phyloP scores from a whole-genome alignment of 2,888 invertebrate genomes.

The Altica lythri region DNA sequence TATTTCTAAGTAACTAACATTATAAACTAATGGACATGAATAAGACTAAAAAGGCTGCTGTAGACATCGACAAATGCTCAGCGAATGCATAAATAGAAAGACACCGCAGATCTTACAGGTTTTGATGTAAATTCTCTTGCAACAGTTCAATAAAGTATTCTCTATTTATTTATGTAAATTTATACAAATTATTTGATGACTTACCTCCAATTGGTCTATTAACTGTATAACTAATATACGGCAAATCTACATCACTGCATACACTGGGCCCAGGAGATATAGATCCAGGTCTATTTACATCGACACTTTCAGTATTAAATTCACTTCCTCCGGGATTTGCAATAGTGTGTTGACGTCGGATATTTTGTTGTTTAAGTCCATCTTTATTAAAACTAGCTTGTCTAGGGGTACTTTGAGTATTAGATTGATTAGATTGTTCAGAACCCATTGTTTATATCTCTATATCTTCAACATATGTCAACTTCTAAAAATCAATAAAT shows the following conservation, averaged over 20 bases:
- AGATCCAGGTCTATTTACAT: conserved; percentile 67
- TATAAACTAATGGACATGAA: too few species aligned
- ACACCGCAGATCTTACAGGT: too few species aligned
- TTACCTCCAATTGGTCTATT: conserved; percentile 84
- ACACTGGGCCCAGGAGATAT: conserved; percentile 87
- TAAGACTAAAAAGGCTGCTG: too few species aligned
- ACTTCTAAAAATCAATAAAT: too few species aligned
- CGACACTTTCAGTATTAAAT: conserved; percentile 39
- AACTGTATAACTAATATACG: conserved; percentile 89
- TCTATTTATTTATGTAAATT: too few species aligned
- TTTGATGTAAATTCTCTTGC: too few species aligned
- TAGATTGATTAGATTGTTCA: conserved; percentile 53
- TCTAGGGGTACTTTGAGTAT: conserved; percentile 38
- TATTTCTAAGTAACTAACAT: too few species aligned
- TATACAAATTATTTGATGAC: conserved; percentile 9
- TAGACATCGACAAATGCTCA: too few species aligned
- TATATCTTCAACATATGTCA: background rate
- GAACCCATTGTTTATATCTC: conserved; percentile 52
- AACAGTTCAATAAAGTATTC: too few species aligned
- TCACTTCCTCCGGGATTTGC: conserved; percentile 53
- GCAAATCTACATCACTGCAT: conserved; percentile 86
- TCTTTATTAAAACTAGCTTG: conserved; percentile 45
- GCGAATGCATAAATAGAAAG: too few species aligned
- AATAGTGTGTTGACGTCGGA: conserved; percentile 56
- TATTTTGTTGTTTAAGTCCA: conserved; percentile 39